Evolutionary conservation across 2,113 vertebrate genomes (phyloP).

Genomic region (Tor tambroides): DNA sequence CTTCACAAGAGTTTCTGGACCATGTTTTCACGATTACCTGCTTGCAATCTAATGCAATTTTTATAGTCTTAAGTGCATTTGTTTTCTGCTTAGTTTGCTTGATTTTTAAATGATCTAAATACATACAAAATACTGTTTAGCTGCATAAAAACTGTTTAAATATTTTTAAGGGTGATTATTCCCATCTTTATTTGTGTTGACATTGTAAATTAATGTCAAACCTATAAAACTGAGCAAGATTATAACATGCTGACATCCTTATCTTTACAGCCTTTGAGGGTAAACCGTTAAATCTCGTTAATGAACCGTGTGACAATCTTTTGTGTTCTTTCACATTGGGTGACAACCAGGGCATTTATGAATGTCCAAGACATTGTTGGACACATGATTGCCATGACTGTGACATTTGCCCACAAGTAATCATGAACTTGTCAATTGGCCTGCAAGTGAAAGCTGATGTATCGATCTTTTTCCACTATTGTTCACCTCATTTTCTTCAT

Average conservation of each 20-base stretch:
- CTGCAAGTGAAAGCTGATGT: conserved; percentile 19
- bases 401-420: not conserved
- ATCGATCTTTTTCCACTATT: conserved; percentile 34
- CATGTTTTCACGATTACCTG: not conserved
- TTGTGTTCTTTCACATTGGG: conserved; percentile 10
- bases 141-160: not conserved
- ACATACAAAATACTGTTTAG: not conserved
- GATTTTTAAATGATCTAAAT: not conserved
- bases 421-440: conserved; percentile 30
- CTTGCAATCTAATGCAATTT: not conserved
- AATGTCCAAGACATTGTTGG: not conserved
- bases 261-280: not conserved
- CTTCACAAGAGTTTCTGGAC: not conserved
- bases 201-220: not conserved
- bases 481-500: conserved; percentile 1
- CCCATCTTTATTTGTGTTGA: not conserved
- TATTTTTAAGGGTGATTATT: not conserved
- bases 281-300: not conserved
- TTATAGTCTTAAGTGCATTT: not conserved
- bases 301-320: not conserved
- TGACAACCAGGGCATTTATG: not conserved
- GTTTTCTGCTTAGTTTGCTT: not conserved
- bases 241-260: not conserved
- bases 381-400: conserved; percentile 33
- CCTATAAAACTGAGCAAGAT: not conserved